Percentiles rank a stretch among this genome's conserved stretches.
Evolutionary conservation across 2,113 vertebrate genomes (phyloP).

Genomic region (Oceanodroma tethys): DNA sequence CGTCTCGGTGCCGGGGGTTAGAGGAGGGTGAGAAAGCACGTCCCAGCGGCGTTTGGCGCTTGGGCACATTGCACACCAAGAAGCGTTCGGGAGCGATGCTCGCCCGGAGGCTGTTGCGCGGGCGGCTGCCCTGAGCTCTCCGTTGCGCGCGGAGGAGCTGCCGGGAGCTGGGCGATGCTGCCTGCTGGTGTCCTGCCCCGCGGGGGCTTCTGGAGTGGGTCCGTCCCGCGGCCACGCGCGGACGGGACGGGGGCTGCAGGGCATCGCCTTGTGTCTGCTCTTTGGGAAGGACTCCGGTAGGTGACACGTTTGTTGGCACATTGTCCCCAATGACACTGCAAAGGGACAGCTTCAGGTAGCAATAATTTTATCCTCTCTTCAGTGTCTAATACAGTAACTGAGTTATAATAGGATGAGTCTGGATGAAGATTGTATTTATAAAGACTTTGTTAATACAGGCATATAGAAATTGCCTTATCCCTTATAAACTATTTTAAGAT

Average conservation of each 20-base stretch:
- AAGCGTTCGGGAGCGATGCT: fast-evolving
- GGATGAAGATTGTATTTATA: slow-evolving; percentile 10
- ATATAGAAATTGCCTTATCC: slow-evolving; percentile 25
- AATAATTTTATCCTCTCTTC: background rate
- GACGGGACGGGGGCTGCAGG: background rate
- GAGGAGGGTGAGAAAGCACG: fast-evolving
- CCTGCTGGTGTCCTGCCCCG: fast-evolving
- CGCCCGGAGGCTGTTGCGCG: fast-evolving
- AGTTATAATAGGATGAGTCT: background rate
- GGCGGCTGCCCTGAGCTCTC: background rate
- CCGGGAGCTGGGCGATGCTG: background rate
- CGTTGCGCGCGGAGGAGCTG: fast-evolving
- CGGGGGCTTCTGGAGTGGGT: background rate
- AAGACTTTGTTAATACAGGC: slow-evolving; percentile 58
- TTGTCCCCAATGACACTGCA: fast-evolving
- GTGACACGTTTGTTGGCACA: fast-evolving
- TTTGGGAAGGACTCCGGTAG: fast-evolving
- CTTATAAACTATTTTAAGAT: slow-evolving; percentile 43
- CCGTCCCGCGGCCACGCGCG: fast-evolving
- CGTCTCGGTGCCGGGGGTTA: fast-evolving
- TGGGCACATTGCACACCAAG: fast-evolving
- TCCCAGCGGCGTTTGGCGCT: fast-evolving
- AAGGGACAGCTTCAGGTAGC: background rate
- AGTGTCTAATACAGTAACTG: background rate
- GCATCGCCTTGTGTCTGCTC: background rate